Conservation (phyloP, 2,797 vertebrate genomes). For the Crypturellus tataupa region DNA sequence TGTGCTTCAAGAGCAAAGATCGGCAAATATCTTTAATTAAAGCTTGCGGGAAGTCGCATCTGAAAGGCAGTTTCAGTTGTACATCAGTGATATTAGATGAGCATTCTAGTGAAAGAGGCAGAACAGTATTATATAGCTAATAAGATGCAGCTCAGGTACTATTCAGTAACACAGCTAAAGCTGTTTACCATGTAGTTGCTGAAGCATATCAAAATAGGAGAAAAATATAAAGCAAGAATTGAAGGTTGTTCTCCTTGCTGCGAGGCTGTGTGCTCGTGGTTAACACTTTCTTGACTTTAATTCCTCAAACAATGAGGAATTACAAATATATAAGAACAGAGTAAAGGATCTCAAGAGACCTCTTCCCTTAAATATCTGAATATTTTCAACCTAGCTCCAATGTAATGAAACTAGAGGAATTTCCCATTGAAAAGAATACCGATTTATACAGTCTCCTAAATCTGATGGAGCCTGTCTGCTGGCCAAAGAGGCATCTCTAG, state of each 20-base stretch:
- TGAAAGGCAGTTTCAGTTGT: background rate
- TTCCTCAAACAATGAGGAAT: background rate
- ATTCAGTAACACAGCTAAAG: background rate
- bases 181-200: background rate
- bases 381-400: background rate
- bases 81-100: background rate
- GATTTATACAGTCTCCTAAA: background rate
- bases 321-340: background rate
- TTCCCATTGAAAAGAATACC: background rate
- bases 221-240: background rate
- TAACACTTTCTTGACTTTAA: background rate
- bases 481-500: background rate
- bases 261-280: background rate
- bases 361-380: background rate
- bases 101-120: background rate
- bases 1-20: background rate
- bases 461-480: accelerated
- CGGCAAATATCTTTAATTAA: background rate
- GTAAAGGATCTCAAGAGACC: background rate
- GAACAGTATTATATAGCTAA: background rate
- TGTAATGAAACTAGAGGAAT: background rate
- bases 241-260: background rate
- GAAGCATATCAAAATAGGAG: background rate
- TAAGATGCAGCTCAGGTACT: background rate
- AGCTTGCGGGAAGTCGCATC: background rate